Conservation (phyloP, 1,140 invertebrate species). For the Phortica variegata region DNA sequence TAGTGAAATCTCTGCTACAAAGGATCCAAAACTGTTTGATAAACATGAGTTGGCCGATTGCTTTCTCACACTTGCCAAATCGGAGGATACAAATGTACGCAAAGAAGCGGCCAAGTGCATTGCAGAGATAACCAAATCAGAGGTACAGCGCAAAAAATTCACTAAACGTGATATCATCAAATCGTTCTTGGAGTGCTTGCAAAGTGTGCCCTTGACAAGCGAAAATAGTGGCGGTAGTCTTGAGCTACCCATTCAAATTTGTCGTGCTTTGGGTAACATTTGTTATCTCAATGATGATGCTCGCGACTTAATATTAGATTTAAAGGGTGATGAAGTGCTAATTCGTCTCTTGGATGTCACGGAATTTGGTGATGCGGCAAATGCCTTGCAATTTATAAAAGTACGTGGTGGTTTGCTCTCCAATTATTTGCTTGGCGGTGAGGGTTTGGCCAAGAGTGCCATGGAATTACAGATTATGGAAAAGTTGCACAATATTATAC, state of each 20-base stretch:
- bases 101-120: slow-evolving; percentile 64
- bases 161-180: slow-evolving; percentile 64
- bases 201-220: slow-evolving; percentile 33
- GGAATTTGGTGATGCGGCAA: slow-evolving; percentile 34
- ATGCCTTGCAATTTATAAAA: slow-evolving; percentile 59
- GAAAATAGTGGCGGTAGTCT: slow-evolving; percentile 46
- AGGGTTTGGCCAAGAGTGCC: slow-evolving; percentile 66
- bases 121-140: slow-evolving; percentile 72
- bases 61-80: slow-evolving; percentile 40
- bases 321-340: slow-evolving; percentile 63
- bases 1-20: slow-evolving; percentile 48
- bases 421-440: slow-evolving; percentile 77
- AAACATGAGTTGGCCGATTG: slow-evolving; percentile 51
- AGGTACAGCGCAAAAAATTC: slow-evolving; percentile 67
- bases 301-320: slow-evolving; percentile 64
- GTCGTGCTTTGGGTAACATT: slow-evolving; percentile 82
- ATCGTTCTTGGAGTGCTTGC: slow-evolving; percentile 60
- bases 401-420: slow-evolving; percentile 72
- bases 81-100: slow-evolving; percentile 39
- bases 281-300: slow-evolving; percentile 82
- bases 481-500: slow-evolving; percentile 60
- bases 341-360: slow-evolving; percentile 58
- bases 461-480: slow-evolving; percentile 69
- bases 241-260: slow-evolving; percentile 68
- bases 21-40: slow-evolving; percentile 53